Evolutionary conservation across 2,113 vertebrate genomes (phyloP), one percentile per base, ranked within the genome.

Genomic region (Phoenicopterus ruber): DNA sequence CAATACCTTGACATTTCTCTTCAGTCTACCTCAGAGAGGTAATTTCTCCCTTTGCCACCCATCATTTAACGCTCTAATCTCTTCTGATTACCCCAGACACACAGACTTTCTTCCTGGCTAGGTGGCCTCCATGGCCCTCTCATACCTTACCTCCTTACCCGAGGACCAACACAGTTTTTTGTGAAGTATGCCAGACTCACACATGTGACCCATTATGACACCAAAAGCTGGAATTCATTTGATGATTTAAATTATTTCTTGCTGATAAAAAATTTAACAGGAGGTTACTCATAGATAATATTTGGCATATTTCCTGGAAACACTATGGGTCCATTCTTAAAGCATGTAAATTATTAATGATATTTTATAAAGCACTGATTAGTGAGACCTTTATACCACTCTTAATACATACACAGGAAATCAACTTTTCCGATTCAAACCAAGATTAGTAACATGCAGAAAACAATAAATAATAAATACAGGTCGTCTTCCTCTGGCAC

Each of bases 191-290:
- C 46, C 40, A 66, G 77, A 49, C 28, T 40, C 34, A 54, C 3
- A 13, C 18, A 42, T 11, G 32, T 40, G n/a, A 69, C 52, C 47
- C 34, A 76, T 62, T 44, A 54, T 28, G 46, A 88, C 42, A 67
- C 26, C 59, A 83, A 82, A 82, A 94, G 9, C 40, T 93, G 59
- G 50, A 95, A 86, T 83, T 59, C 13, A 26, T 92, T 67, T 86
- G 40, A 70, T 66, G 26, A 28, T 78, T 88, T 86, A 62, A 88
- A 77, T 88, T 66, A 74, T 83, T 91, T 77, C 74, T 95, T 80
- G 14, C 21, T 90, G 50, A 77, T 93, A 73, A 95, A 96, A 88
- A 76, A 95, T 93, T 96, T 88, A 86, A 49, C 36, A 73, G 32
- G 42, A 74, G 36, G 21, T 86, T 89, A 86, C 20, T 78, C 29